Base-by-base conservation (phyloP, 2,113 vertebrate species). In the Synchiropus splendidus region DNA sequence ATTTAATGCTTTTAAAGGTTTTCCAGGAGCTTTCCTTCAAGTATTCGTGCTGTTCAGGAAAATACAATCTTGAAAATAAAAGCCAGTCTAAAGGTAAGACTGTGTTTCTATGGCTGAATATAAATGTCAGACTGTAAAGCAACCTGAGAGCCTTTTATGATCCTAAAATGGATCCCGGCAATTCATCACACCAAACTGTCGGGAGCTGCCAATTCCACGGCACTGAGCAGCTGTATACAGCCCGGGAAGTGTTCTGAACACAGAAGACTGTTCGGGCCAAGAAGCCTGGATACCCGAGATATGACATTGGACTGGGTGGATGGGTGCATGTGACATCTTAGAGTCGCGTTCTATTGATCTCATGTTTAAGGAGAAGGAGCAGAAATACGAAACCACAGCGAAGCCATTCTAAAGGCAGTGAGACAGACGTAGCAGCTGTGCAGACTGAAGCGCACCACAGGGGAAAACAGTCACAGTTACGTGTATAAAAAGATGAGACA, bases 31-130 rank as follows among this genome's bases (percentile, higher is more conserved):
- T 27, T 8, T 27, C 21, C 4, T n/a, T n/a, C n/a, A n/a, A n/a
- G n/a, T n/a, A n/a, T n/a, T n/a, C n/a, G n/a, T n/a, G n/a, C n/a
- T n/a, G n/a, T n/a, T n/a, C n/a, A 16, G 37, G 49, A 61, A 58
- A 62, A 58, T 45, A 32, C 47, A 58, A 45, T 46, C 39, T 27
- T n/a, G 21, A 42, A 45, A 63, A 58, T 66, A 44, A 50, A 58
- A 58, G 44, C 21, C 48, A 56, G 38, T 56, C 15, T 17, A 59
- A 69, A 68, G 54, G 54, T 54, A 42, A 31, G 21, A 45, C 33
- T 17, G 30, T 18, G 54, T 51, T 48, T 63, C 65, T 62, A 54
- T 34, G 48, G 31, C 16, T 44, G 9, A 12, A 39, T 54, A 54
- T 64, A 56, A 60, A 59, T 12, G 12, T 63, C 36, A 60, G 32